These are phyloP conservation scores for Merluccius polli DNA, from an alignment of 2,797 vertebrate species.

Conservation along the genomic window DNA sequence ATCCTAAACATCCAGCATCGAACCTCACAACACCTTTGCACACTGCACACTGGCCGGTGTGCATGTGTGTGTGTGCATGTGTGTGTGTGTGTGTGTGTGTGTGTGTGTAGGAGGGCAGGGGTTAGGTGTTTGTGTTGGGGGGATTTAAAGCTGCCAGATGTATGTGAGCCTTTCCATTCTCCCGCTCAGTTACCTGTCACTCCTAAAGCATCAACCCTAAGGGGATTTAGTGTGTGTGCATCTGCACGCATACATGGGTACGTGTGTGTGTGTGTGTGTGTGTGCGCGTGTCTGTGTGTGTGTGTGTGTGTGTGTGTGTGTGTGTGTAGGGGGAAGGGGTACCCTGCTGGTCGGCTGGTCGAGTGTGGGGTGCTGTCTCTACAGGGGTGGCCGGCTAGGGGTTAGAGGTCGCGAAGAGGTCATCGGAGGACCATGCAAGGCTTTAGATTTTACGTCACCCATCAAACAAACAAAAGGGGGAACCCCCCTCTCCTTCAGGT, in stretches of 20 bases:
- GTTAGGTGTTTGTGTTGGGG: slow-evolving; percentile 30
- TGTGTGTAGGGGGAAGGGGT: not conserved
- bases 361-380: slow-evolving; percentile 49
- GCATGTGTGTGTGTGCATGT: not conserved
- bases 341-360: slow-evolving; percentile 30
- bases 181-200: slow-evolving; percentile 45
- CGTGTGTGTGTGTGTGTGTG: too few species aligned
- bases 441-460: slow-evolving; percentile 63
- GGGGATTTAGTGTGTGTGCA: slow-evolving; percentile 38
- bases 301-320: too few species aligned
- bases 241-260: too few species aligned
- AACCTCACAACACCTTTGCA: not conserved
- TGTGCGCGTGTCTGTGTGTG: too few species aligned
- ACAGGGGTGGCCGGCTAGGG: slow-evolving; percentile 55
- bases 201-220: slow-evolving; percentile 54
- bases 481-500: slow-evolving; percentile 9
- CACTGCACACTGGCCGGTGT: not conserved
- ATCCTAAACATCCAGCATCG: not conserved
- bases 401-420: slow-evolving; percentile 68
- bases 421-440: slow-evolving; percentile 49
- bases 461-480: slow-evolving; percentile 58
- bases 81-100: slow-evolving; percentile 5
- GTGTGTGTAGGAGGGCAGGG: slow-evolving; percentile 23
- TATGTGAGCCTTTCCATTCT: slow-evolving; percentile 31
- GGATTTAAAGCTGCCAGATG: slow-evolving; percentile 45